phyloP scores from a whole-genome alignment of 2,797 vertebrate genomes.

The Darevskia nairensis region DNA sequence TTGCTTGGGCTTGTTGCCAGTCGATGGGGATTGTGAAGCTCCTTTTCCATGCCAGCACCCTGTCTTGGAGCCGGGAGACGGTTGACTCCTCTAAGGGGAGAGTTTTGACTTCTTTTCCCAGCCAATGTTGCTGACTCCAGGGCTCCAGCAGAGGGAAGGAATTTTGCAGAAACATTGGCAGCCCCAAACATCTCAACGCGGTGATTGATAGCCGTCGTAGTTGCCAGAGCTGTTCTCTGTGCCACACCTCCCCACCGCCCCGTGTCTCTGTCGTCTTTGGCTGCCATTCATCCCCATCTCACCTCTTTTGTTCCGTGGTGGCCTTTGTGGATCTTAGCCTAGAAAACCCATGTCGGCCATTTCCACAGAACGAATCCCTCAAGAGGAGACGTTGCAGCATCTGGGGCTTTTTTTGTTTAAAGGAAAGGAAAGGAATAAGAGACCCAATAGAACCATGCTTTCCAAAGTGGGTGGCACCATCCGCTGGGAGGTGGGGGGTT shows the following conservation, averaged over 20 bases:
- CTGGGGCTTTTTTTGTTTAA: too few relatives aligned
- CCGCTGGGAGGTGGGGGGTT: too few relatives aligned
- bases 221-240: neutral
- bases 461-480: too few relatives aligned
- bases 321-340: neutral
- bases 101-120: neutral
- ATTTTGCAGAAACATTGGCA: neutral
- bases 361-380: neutral
- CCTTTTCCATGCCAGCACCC: neutral
- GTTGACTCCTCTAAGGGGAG: neutral
- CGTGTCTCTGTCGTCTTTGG: neutral
- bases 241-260: too few relatives aligned
- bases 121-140: neutral
- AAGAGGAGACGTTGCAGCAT: neutral
- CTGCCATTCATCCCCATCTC: neutral
- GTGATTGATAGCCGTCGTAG: neutral
- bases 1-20: slow-evolving; percentile 17
- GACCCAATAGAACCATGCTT: too few relatives aligned
- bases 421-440: neutral
- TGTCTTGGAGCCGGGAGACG: neutral
- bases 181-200: neutral
- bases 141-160: slow-evolving; percentile 3
- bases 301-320: neutral
- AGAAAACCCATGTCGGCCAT: neutral
- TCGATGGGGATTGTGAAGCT: neutral